phyloP scores from a whole-genome alignment of 1,140 invertebrate species.

The Leptoteleia sp. region DNA sequence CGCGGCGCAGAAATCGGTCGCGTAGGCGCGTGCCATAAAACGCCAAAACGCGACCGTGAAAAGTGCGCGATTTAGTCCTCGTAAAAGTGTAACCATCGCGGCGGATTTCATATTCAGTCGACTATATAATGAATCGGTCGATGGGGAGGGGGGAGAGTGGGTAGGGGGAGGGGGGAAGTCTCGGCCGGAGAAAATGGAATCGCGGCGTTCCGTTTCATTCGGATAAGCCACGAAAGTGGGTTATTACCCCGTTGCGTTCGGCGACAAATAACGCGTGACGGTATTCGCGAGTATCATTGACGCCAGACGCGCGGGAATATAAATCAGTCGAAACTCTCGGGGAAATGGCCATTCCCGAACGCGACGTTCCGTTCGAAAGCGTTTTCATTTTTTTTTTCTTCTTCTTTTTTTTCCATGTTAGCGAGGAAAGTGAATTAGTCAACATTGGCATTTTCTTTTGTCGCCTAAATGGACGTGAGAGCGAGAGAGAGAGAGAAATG shows the following conservation, averaged over 20 bases:
- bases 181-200: conserved; percentile 55
- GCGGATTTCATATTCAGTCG: conserved; percentile 41
- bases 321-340: conserved; percentile 51
- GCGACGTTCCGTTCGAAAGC: conserved; percentile 16
- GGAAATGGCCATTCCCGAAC: conserved; percentile 3
- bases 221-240: conserved; percentile 52
- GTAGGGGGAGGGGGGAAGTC: too few relatives aligned
- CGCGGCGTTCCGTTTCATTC: conserved; percentile 37
- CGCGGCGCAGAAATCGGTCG: conserved; percentile 18
- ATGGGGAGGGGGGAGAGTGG: too few relatives aligned
- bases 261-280: conserved; percentile 56
- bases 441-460: conserved; percentile 25
- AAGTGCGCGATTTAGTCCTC: conserved; percentile 1
- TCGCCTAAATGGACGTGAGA: conserved; percentile 5
- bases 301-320: conserved; percentile 8
- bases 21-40: conserved; percentile 36
- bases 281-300: conserved; percentile 17
- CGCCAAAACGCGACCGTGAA: conserved; percentile 16
- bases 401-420: too few relatives aligned
- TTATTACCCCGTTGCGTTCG: conserved; percentile 9
- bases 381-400: conserved; percentile 50
- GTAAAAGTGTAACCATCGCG: conserved; percentile 24
- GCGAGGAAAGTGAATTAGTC: conserved; percentile 31
- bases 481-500: too few relatives aligned
- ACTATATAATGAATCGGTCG: conserved; percentile 45